Base-by-base conservation (phyloP, 1,140 invertebrate genomes). In the Drosophila sp. region DNA sequence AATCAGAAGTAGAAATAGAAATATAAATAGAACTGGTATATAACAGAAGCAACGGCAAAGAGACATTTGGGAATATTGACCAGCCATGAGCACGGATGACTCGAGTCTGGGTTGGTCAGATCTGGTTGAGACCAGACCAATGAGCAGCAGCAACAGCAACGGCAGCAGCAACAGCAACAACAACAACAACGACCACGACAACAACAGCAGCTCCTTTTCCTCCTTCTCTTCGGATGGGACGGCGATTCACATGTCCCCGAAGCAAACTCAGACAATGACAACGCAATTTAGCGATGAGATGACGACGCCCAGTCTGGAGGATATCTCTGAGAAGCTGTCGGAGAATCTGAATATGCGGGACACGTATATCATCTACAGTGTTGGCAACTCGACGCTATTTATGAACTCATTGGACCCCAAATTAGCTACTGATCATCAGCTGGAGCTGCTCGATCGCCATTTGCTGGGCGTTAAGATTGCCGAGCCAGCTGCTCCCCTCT, bases 291-390 rank as follows among this genome's bases (percentile, higher is more conserved):
- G 53, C 36, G 58, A 62, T 16, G 46, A 70, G 38, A 9, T 36
- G 48, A 38, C 8, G 16, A 25, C n/a, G 48, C 41, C 50, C 41
- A 54, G 25, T n/a, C 5, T 43, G 11, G 2, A 32, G 4, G 27
- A 45, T 11, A 11, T 45, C 6, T 36, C 36, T 6, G 16, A 13
- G 11, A 13, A 41, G 8, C 13, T 11, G 21, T 5, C 69, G 0
- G 13, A 29, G 1, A 16, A 50, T 27, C 4, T 14, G 25, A 13
- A 56, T 7, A 36, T n/a, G 3, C 64, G 75, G 53, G 67, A 83
- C 11, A 69, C 54, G 2, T 83, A 83, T 7, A 62, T 83, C 13
- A 63, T 83, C 0, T 83, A 83, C 6, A 83, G 80, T 9, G 62
- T 46, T 1, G 80, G 80, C 8, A 83, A 79, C 27, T 18, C 66